A percentile compares a stretch with the other conserved stretches of the same genome.
phyloP scores from a whole-genome alignment of 53 echinoderm and acorn worm genomes.

The Patiria pectinifera region DNA sequence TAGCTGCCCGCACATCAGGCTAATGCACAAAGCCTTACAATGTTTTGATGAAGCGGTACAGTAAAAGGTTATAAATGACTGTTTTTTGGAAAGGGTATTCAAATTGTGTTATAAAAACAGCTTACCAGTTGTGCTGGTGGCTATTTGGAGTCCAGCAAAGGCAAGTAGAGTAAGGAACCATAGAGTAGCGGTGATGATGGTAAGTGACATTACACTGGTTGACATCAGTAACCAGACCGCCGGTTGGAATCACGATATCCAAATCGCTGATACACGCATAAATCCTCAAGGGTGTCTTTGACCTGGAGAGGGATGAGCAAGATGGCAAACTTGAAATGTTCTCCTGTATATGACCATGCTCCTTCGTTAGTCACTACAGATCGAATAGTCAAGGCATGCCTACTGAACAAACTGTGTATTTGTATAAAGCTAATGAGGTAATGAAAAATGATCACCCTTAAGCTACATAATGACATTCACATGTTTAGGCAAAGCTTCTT shows the following conservation, averaged over 20 bases:
- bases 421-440: too few relatives aligned
- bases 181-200: constrained; percentile 18
- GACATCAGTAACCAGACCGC: constrained; percentile 39
- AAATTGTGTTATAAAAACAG: background rate
- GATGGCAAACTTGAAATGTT: background rate
- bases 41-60: background rate
- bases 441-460: too few relatives aligned
- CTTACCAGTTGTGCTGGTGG: constrained; percentile 54
- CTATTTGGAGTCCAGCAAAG: constrained; percentile 48
- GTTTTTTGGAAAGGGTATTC: background rate
- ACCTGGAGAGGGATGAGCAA: background rate
- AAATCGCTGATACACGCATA: background rate
- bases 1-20: background rate
- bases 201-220: constrained; percentile 47
- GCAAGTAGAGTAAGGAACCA: constrained; percentile 61
- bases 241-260: background rate
- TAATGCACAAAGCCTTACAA: background rate
- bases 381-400: background rate
- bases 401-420: background rate
- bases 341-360: background rate
- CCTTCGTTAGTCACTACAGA: background rate
- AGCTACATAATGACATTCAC: too few relatives aligned
- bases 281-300: background rate
- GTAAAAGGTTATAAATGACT: background rate
- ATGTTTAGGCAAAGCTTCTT: background rate